Conservation (phyloP, 2,797 vertebrate species). For the Odontamblyopus lacepedii region DNA sequence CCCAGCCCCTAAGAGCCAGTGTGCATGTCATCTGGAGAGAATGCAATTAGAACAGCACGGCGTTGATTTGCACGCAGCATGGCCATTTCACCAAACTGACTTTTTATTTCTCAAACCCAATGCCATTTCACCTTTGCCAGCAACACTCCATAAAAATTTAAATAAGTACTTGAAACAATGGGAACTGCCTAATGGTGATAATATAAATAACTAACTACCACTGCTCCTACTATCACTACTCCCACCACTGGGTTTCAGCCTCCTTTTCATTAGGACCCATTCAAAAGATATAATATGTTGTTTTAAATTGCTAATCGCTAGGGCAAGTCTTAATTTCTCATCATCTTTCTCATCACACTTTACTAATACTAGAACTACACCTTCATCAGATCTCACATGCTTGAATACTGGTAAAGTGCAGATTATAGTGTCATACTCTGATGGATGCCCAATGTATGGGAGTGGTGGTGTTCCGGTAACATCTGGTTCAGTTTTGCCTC, state of each 20-base stretch:
- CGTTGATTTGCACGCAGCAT: constrained; percentile 27
- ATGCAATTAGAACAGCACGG: constrained; percentile 34
- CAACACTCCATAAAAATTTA: not conserved
- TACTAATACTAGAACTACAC: no score
- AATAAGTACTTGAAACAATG: not conserved
- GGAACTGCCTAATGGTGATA: not conserved
- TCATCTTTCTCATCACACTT: not conserved
- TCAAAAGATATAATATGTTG: no score
- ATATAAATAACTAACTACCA: no score
- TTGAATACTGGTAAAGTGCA: not conserved
- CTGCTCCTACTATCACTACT: not conserved
- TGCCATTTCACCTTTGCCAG: constrained; percentile 10
- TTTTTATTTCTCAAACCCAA: constrained; percentile 14
- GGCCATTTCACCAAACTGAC: constrained; percentile 6
- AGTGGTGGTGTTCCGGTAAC: constrained; percentile 66
- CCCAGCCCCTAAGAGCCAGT: constrained; percentile 10
- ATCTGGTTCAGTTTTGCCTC: constrained; percentile 79
- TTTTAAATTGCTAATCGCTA: no score
- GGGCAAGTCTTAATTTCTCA: not conserved
- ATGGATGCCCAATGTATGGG: constrained; percentile 69
- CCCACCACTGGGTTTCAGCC: not conserved
- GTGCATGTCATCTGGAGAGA: constrained; percentile 34
- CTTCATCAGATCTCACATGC: not conserved
- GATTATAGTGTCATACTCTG: constrained; percentile 53
- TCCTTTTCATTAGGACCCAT: no score